A percentile compares a stretch with the other conserved stretches of the same genome.
Evolutionary conservation across 1,140 invertebrate species (phyloP).

Genomic region (Chironomus striatipennis): DNA sequence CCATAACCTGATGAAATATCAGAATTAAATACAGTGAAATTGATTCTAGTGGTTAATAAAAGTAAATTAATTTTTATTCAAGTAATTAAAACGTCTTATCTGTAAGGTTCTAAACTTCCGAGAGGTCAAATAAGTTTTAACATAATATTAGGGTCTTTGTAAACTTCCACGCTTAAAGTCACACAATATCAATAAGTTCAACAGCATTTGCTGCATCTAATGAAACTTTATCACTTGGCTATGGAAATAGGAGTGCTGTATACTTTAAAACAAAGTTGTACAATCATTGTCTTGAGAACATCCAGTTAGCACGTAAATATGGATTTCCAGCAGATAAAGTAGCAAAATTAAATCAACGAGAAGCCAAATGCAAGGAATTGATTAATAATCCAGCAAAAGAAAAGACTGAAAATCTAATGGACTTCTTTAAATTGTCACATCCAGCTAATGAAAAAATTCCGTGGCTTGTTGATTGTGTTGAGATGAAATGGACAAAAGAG

Average conservation of each 20-base stretch:
- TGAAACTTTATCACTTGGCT: slow-evolving; percentile 49
- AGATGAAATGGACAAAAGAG: slow-evolving; percentile 45
- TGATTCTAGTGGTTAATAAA: too few species aligned
- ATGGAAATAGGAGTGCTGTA: slow-evolving; percentile 61
- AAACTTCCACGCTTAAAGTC: too few species aligned
- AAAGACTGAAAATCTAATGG: slow-evolving; percentile 32
- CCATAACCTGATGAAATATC: too few species aligned
- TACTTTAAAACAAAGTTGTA: slow-evolving; percentile 53
- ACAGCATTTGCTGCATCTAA: slow-evolving; percentile 42
- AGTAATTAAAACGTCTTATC: too few species aligned
- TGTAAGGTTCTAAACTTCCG: too few species aligned
- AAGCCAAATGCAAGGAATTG: slow-evolving; percentile 41
- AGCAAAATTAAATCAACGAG: slow-evolving; percentile 45
- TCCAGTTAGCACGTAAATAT: slow-evolving; percentile 42
- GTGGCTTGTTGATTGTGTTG: slow-evolving; percentile 50
- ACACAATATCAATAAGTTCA: too few species aligned
- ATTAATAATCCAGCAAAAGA: slow-evolving; percentile 32
- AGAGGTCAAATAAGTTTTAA: too few species aligned
- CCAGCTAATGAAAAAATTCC: slow-evolving; percentile 43
- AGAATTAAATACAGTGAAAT: too few species aligned
- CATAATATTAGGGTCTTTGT: too few species aligned
- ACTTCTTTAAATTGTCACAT: slow-evolving; percentile 38
- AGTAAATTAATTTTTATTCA: too few species aligned
- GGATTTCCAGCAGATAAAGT: slow-evolving; percentile 45
- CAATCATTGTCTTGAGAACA: slow-evolving; percentile 50